Percentiles rank a stretch among this genome's conserved stretches.
phyloP scores from a whole-genome alignment of 1,140 invertebrate genomes.

The Centruroides sculpturatus region DNA sequence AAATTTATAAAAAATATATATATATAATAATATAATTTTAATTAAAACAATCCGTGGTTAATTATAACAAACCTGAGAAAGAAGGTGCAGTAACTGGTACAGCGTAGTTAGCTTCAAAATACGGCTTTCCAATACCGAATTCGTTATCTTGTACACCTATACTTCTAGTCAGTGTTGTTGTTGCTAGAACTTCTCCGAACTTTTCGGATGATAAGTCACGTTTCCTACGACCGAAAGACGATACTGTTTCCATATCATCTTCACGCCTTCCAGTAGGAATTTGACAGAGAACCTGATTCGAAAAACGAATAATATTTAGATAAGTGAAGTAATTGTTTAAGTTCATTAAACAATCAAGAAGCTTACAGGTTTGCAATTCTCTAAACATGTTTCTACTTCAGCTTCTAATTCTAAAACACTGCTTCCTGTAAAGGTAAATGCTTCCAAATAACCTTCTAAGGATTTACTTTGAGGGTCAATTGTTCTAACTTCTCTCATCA shows the following conservation, averaged over 20 bases:
- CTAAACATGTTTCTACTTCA: constrained; percentile 21
- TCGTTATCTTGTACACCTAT: constrained; percentile 14
- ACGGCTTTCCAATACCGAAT: constrained; percentile 48
- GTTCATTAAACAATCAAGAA: not conserved
- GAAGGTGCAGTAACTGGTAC: constrained; percentile 10
- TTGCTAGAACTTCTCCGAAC: constrained; percentile 2
- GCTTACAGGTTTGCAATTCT: constrained; percentile 20
- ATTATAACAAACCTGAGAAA: not conserved
- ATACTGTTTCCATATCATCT: constrained; percentile 18
- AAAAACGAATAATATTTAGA: no score
- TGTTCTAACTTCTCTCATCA: constrained; percentile 21
- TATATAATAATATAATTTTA: no score
- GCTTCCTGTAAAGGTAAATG: constrained; percentile 22
- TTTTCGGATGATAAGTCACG: constrained; percentile 2
- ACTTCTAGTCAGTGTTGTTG: constrained; percentile 13
- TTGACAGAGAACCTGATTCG: constrained; percentile 16
- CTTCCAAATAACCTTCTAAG: constrained; percentile 21
- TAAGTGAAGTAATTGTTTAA: no score
- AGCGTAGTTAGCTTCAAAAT: constrained; percentile 4
- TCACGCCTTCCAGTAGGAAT: constrained; percentile 16
- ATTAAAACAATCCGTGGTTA: no score
- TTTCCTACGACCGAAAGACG: constrained; percentile 15
- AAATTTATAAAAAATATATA: no score
- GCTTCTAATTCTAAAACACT: constrained; percentile 17
- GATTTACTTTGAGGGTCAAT: constrained; percentile 16